Evolutionary conservation across 2,797 vertebrate genomes (phyloP).

Genomic region (Cheirogaleus major): DNA sequence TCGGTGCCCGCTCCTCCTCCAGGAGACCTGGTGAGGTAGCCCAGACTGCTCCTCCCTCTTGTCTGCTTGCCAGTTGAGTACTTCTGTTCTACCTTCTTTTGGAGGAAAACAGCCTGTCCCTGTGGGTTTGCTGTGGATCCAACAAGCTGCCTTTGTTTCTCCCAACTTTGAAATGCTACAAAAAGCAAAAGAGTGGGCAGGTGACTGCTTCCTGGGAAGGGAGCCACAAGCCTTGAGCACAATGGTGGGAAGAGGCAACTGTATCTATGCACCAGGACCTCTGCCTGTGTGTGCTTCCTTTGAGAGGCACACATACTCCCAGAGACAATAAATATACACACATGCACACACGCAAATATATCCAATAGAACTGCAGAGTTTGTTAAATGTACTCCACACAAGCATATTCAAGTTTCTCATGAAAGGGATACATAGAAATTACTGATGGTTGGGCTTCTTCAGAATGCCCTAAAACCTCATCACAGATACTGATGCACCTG

Average conservation of each 20-base stretch:
- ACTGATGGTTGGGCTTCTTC: not conserved
- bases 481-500: slow-evolving; percentile 41
- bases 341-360: not conserved
- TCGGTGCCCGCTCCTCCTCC: not conserved
- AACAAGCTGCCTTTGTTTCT: slow-evolving; percentile 79
- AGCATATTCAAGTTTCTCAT: slow-evolving; percentile 60
- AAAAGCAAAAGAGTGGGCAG: slow-evolving; percentile 79
- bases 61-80: not conserved
- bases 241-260: slow-evolving; percentile 47
- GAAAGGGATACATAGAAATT: not conserved
- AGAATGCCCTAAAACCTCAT: slow-evolving; percentile 15
- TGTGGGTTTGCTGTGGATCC: slow-evolving; percentile 72
- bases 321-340: not conserved
- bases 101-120: slow-evolving; percentile 70
- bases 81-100: slow-evolving; percentile 57
- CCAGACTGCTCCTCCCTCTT: not conserved
- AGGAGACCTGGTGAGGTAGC: not conserved
- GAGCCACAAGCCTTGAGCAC: slow-evolving; percentile 62
- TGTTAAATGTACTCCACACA: not conserved
- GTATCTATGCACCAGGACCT: slow-evolving; percentile 30
- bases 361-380: not conserved
- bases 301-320: not conserved
- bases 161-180: slow-evolving; percentile 62
- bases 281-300: not conserved
- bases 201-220: slow-evolving; percentile 77